phyloP scores from a whole-genome alignment of 2,888 invertebrate species.

The Drosophila helvetica region DNA sequence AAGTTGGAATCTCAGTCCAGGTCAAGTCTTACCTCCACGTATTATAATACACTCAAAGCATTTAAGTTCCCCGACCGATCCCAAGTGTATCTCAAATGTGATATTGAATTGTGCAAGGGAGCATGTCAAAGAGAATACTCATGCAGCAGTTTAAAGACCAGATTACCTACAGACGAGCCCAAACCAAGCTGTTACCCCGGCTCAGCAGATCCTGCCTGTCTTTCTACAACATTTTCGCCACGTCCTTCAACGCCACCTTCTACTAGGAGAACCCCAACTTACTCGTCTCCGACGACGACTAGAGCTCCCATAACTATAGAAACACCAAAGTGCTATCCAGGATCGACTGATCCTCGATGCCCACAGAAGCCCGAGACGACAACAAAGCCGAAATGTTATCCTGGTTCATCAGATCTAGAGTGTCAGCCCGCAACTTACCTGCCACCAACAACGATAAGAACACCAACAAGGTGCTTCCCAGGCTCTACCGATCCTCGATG shows the following conservation, averaged over 20 bases:
- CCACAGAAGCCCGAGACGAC: conserved; percentile 10
- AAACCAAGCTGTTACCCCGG: conserved; percentile 78
- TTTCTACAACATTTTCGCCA: conserved; percentile 3
- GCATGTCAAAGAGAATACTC: conserved; percentile 69
- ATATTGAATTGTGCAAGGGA: conserved; percentile 86
- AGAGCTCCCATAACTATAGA: not conserved
- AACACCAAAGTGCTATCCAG: conserved; percentile 35
- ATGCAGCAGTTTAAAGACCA: conserved; percentile 48
- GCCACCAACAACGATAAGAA: conserved; percentile 8
- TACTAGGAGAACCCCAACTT: not conserved
- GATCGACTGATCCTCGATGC: conserved; percentile 19
- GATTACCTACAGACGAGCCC: not conserved
- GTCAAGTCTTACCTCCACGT: conserved; percentile 86
- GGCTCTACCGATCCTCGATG: conserved; percentile 67
- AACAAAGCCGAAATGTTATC: conserved; percentile 67
- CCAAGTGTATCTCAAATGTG: conserved; percentile 89
- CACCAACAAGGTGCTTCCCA: not conserved
- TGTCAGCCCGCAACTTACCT: conserved; percentile 26
- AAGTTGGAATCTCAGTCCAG: conserved; percentile 85
- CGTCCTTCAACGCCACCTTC: too few relatives aligned
- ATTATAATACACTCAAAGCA: conserved; percentile 88
- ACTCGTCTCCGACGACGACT: not conserved
- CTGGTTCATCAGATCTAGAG: conserved; percentile 65
- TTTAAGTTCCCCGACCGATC: conserved; percentile 90
- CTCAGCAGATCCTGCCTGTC: conserved; percentile 46